Conservation (phyloP, 2,888 invertebrate genomes). For the Oxycera nigricornis region DNA sequence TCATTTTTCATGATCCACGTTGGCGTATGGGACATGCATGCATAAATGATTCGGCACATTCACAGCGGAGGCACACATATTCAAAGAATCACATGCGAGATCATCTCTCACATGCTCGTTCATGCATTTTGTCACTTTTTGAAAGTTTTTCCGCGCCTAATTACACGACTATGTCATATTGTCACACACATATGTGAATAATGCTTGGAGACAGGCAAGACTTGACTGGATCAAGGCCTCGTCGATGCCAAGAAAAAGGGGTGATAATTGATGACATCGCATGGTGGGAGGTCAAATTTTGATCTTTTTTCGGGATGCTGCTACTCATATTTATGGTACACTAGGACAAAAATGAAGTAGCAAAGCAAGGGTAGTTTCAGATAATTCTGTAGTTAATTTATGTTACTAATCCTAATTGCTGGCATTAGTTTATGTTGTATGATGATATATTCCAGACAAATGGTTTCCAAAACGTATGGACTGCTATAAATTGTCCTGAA, state of each 20-base stretch:
- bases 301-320: too few relatives aligned
- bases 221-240: neutral
- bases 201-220: neutral
- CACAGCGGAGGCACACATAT: neutral
- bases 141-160: constrained; percentile 44
- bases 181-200: constrained; percentile 29
- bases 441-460: neutral
- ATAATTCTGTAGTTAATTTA: too few relatives aligned
- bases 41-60: neutral
- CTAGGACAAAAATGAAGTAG: too few relatives aligned
- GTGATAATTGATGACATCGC: constrained; percentile 28
- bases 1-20: constrained; percentile 34
- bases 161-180: constrained; percentile 42
- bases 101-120: constrained; percentile 42
- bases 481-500: too few relatives aligned
- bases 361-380: too few relatives aligned
- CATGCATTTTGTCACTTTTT: constrained; percentile 43
- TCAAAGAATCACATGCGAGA: constrained; percentile 12
- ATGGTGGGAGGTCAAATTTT: constrained; percentile 38
- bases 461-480: too few relatives aligned
- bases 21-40: constrained; percentile 16
- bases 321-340: too few relatives aligned
- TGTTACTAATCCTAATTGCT: too few relatives aligned
- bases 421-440: neutral
- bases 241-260: neutral